These are phyloP conservation scores for Arothron firmamentum DNA, from an alignment of 2,113 vertebrate genomes.

Conservation along the genomic window DNA sequence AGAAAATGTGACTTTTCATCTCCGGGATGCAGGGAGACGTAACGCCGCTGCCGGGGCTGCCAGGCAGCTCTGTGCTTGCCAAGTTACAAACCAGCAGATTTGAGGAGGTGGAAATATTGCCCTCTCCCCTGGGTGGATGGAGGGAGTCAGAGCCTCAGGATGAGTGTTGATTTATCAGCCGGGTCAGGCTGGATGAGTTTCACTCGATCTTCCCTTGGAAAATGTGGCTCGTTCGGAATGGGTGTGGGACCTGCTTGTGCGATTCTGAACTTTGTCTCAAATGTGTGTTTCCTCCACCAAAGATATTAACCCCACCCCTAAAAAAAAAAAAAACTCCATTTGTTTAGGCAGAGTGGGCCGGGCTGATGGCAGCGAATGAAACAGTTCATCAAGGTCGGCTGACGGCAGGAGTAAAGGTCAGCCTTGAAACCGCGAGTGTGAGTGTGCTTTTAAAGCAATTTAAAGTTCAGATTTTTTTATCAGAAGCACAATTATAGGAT, in stretches of 20 bases:
- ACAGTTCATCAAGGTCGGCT: too few relatives aligned
- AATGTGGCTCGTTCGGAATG: conserved; percentile 17
- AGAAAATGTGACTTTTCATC: conserved; percentile 66
- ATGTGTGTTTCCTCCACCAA: neutral
- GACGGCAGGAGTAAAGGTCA: too few relatives aligned
- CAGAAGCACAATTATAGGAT: too few relatives aligned
- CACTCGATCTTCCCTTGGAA: conserved; percentile 18
- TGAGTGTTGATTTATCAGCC: conserved; percentile 14
- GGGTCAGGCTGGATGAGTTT: conserved; percentile 24
- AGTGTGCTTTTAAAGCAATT: too few relatives aligned
- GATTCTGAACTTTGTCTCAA: neutral
- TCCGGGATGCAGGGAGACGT: conserved; percentile 57
- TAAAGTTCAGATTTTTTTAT: too few relatives aligned
- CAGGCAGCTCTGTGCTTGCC: conserved; percentile 34
- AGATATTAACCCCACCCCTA: neutral
- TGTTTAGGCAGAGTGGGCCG: too few relatives aligned
- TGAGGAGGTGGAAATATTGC: conserved; percentile 32
- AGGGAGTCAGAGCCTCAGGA: conserved; percentile 10
- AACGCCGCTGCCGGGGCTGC: conserved; percentile 64
- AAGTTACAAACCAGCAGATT: conserved; percentile 41
- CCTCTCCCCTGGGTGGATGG: conserved; percentile 13
- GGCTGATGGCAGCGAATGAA: too few relatives aligned
- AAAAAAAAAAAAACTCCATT: too few relatives aligned
- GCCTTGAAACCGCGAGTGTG: too few relatives aligned
- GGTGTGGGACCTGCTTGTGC: conserved; percentile 7